Evolutionary conservation across 1,140 invertebrate species (phyloP), one percentile per base, ranked within the genome.

Genomic region (Trinorchestia longiramus): DNA sequence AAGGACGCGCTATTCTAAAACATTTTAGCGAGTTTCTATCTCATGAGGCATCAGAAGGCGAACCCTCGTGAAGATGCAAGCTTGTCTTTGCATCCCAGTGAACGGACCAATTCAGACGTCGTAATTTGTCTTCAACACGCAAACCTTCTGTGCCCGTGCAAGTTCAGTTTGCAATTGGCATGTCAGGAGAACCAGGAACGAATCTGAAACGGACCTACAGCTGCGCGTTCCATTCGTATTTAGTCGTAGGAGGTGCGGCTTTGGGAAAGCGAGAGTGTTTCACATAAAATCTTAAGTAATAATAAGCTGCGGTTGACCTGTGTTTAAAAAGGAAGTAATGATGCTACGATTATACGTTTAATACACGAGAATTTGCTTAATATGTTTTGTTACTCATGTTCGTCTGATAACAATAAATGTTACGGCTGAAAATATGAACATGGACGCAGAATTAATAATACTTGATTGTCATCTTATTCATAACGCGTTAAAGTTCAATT

Each of bases 11-110:
- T 11, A 77, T 11, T 77, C 62, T 15, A 77, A 77, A 77, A 77
- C 62, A 77, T 77, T 77, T 77, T 77, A 77, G 62, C 62, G 28
- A 77, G 62, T 77, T 77, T 77, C 62, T 77, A 77, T 77, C 62
- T 77, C 62, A 77, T 77, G 28, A 77, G 62, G 62, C 62, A 77
- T 77, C 62, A 77, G 62, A 36, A 28, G 62, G 62, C 62, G 62
- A 77, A 23, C 62, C 62, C 62, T 36, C 15, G n/a, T n/a, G n/a
- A n/a, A n/a, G n/a, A n/a, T n/a, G n/a, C n/a, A 53, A 6, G 62
- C 62, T 77, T 77, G 62, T 11, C 28, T 36, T 77, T 23, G 8
- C 1, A 11, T 77, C 28, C 28, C 28, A 77, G 62, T 77, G 15
- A 77, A 11, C 15, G 28, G 15, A 11, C 62, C 62, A 28, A 77